phyloP scores from a whole-genome alignment of 2,888 invertebrate genomes.

The Pseudolycoriella hygida region DNA sequence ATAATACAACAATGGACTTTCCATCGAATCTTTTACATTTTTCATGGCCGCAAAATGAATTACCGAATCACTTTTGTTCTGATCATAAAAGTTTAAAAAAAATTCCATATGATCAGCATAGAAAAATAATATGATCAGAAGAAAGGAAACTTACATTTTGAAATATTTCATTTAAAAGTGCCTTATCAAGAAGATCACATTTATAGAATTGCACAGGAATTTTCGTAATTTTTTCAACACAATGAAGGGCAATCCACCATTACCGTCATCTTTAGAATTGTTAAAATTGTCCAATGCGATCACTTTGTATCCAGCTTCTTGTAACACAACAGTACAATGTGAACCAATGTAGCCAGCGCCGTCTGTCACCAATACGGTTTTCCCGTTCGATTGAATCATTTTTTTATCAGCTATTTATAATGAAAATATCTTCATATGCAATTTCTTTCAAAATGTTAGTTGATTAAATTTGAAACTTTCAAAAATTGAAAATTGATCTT shows the following conservation, averaged over 20 bases:
- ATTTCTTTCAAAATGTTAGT: no score
- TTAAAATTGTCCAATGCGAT: slow-evolving; percentile 85
- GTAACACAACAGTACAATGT: slow-evolving; percentile 78
- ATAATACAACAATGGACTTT: slow-evolving; percentile 81
- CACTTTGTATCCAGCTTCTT: slow-evolving; percentile 69
- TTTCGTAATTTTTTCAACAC: slow-evolving; percentile 75
- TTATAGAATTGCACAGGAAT: slow-evolving; percentile 62
- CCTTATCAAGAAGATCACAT: slow-evolving; percentile 65
- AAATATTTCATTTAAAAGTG: slow-evolving; percentile 47
- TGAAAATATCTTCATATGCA: no score
- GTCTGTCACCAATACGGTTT: slow-evolving; percentile 80
- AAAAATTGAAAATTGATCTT: no score
- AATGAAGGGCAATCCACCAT: slow-evolving; percentile 55
- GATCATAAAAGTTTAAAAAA: slow-evolving; percentile 21
- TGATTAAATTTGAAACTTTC: no score
- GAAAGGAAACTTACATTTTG: no score
- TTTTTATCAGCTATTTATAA: no score
- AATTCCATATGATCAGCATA: no score
- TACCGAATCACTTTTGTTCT: slow-evolving; percentile 87
- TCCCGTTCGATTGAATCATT: slow-evolving; percentile 1
- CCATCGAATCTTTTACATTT: slow-evolving; percentile 91
- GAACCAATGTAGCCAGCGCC: slow-evolving; percentile 96
- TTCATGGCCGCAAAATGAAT: slow-evolving; percentile 95
- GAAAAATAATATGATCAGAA: no score
- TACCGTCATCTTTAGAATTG: slow-evolving; percentile 60